Evolutionary conservation across 2,888 invertebrate genomes (phyloP).

Genomic region (Leucoma salicis): DNA sequence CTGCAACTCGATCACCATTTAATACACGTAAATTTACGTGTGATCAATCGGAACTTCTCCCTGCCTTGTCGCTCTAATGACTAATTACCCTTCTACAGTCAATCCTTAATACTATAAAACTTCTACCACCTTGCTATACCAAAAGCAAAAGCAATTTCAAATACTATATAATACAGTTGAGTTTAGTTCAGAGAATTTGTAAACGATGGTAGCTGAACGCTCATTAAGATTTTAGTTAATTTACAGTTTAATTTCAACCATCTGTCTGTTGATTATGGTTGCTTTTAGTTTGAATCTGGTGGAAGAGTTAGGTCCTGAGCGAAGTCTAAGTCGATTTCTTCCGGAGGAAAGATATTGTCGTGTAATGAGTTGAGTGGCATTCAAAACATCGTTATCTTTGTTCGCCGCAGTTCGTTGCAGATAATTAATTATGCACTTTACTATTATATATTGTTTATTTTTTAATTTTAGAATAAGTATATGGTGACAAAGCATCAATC

Average conservation of each 20-base stretch:
- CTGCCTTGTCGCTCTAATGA: constrained; percentile 71
- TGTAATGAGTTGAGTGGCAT: constrained; percentile 77
- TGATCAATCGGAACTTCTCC: constrained; percentile 69
- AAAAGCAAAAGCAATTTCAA: constrained; percentile 41
- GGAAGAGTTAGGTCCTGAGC: constrained; percentile 44
- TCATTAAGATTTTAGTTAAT: constrained; percentile 64
- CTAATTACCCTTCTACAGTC: constrained; percentile 77
- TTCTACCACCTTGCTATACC: constrained; percentile 23
- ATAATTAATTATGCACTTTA: too few relatives aligned
- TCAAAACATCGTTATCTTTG: constrained; percentile 74
- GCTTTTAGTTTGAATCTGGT: constrained; percentile 5
- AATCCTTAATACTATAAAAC: constrained; percentile 53
- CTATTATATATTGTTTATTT: not conserved
- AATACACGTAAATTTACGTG: constrained; percentile 45
- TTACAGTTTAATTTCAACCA: constrained; percentile 21
- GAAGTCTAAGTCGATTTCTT: constrained; percentile 53
- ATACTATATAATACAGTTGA: constrained; percentile 17
- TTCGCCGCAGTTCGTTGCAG: constrained; percentile 46
- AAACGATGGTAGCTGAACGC: constrained; percentile 49
- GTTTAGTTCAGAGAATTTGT: constrained; percentile 20
- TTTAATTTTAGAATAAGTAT: too few relatives aligned
- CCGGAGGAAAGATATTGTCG: constrained; percentile 71
- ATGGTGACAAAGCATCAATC: too few relatives aligned
- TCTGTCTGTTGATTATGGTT: constrained; percentile 20
- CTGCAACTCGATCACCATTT: too few relatives aligned